These are phyloP conservation scores for Hemibagrus guttatus DNA, from an alignment of 2,797 vertebrate genomes.

Conservation along the genomic window DNA sequence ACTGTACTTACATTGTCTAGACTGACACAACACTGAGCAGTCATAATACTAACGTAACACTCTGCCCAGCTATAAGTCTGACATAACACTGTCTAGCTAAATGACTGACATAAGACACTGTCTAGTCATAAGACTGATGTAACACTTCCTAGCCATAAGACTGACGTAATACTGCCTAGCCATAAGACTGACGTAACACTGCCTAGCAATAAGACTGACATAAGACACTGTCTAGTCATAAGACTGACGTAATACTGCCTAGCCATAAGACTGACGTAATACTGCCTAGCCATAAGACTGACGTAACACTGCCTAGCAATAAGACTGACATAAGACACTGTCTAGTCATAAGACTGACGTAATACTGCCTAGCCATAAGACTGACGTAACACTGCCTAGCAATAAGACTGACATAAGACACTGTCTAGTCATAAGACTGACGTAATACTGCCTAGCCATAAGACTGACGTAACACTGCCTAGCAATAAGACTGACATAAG, in stretches of 20 bases:
- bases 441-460: too few relatives aligned
- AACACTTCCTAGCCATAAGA: background rate
- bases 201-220: background rate
- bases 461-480: background rate
- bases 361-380: background rate
- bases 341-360: background rate
- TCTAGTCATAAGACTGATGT: background rate
- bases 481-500: background rate
- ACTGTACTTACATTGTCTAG: background rate
- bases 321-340: background rate
- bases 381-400: background rate
- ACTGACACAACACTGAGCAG: background rate
- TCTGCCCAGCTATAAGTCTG: background rate
- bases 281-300: background rate
- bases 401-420: background rate
- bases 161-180: background rate
- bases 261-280: background rate
- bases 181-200: background rate
- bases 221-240: background rate
- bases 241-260: background rate
- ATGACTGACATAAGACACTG: background rate
- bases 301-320: background rate
- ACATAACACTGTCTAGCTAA: background rate
- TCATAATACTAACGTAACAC: background rate
- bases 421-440: too few relatives aligned